Conservation (phyloP, 2,113 vertebrate species). For the Amazona guildingii region DNA sequence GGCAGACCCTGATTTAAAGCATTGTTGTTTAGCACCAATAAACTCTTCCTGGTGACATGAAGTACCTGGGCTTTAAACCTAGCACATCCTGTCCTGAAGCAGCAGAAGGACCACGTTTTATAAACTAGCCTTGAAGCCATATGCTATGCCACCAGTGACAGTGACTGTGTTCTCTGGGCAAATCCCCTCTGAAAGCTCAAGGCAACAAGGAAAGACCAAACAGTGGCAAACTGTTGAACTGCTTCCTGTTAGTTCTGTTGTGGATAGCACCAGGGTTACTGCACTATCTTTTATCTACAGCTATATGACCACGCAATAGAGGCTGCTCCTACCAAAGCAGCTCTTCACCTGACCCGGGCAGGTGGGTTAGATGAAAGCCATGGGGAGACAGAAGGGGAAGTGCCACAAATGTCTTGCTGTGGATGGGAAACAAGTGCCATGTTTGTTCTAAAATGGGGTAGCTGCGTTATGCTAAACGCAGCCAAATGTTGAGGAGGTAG, state of each 20-base stretch:
- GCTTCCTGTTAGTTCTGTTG: neutral
- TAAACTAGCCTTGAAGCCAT: rapidly evolving
- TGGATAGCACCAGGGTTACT: rapidly evolving
- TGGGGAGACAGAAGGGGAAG: neutral
- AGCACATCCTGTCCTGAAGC: rapidly evolving
- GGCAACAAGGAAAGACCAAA: neutral
- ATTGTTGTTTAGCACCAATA: neutral
- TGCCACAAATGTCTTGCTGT: neutral
- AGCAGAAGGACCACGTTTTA: neutral
- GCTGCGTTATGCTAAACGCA: neutral
- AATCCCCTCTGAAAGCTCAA: neutral
- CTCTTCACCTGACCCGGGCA: neutral
- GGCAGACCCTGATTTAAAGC: neutral
- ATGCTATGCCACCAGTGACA: rapidly evolving
- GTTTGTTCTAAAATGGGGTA: neutral
- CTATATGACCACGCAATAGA: neutral
- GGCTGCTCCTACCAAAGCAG: neutral
- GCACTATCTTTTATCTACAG: neutral
- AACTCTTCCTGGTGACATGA: neutral
- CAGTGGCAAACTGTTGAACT: neutral
- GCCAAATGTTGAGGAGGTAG: conserved; percentile 1
- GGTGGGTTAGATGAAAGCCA: neutral
- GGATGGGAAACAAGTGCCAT: neutral
- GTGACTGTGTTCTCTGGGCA: neutral
- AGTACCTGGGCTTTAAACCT: neutral